Conservation (phyloP, 2,888 invertebrate species). For the Callyntrura sp. region DNA sequence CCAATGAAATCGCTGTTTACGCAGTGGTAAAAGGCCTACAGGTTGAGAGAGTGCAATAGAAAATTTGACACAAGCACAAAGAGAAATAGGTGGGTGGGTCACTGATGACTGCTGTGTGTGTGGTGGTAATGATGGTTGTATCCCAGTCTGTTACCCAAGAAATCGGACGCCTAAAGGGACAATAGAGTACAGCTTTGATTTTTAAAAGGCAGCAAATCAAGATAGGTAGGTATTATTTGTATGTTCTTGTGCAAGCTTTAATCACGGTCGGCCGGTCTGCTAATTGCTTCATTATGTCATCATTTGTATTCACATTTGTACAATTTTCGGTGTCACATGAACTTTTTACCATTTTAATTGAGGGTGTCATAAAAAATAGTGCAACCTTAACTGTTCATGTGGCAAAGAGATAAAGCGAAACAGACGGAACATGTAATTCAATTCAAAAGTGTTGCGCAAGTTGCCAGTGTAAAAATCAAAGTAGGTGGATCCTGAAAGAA, state of each 20-base stretch:
- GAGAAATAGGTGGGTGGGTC: conserved; percentile 39
- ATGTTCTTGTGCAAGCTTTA: background rate
- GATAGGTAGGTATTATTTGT: no score
- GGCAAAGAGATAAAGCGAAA: no score
- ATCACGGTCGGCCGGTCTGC: background rate
- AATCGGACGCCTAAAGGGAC: conserved; percentile 42
- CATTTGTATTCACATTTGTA: conserved; percentile 16
- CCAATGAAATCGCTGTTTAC: no score
- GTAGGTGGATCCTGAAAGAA: background rate
- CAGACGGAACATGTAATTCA: no score
- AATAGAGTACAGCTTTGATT: no score
- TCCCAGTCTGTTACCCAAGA: conserved; percentile 11
- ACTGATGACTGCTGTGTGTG: background rate
- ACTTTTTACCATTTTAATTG: conserved; percentile 25
- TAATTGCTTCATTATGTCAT: conserved; percentile 19
- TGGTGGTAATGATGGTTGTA: background rate
- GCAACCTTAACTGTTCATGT: no score
- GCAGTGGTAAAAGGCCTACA: no score
- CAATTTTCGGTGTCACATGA: background rate
- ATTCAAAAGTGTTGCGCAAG: background rate
- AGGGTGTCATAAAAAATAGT: conserved; percentile 1
- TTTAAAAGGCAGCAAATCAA: no score
- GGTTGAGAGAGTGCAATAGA: no score
- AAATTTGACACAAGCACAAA: no score
- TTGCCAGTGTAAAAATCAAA: no score